Evolutionary conservation across 2,113 vertebrate species (phyloP), one percentile per base, ranked within the genome.

Genomic region (Alligator mississippiensis): DNA sequence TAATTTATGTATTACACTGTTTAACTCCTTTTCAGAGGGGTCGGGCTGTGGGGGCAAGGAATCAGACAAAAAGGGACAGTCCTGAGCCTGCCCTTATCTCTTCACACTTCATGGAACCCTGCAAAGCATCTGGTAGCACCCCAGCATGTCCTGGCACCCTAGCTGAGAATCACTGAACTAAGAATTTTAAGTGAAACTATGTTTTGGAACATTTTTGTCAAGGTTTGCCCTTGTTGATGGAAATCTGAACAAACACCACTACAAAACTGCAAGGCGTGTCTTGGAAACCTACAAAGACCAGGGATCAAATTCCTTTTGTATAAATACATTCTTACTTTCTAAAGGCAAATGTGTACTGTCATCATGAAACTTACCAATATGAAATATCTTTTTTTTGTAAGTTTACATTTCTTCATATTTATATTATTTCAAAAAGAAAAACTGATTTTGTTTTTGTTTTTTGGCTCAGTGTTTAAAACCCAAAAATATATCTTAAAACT

Each of bases 201-300:
- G 4, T 30, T 68, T 30, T 68, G 16, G 30, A 68, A 68, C 30
- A 18, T n/a, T 68, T 68, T n/a, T 68, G n/a, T 68, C 17, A 18
- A 68, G n/a, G n/a, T 68, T 7, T 68, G 28, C 64, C 28, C 16
- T 19, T 68, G 64, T 3, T 64, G 27, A 27, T 64, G 63, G 62
- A n/a, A n/a, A 47, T 92, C 21, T 57, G 5, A 88, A 54, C 0
- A 0, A 81, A 16, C 25, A 68, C 12, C 34, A 72, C 22, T 17
- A 61, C 21, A 87, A 30, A 68, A 63, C 15, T 70, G 66, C 72
- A 82, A 68, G 82, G 27, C 3, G n/a, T 2, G 1, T 54, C 3
- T 55, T 79, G 61, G 78, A 81, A 82, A 25, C 13, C 24, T 21
- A 58, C n/a, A 84, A 82, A 87, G 13, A 84, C 61, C 11, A 84